phyloP scores from a whole-genome alignment of 2,888 invertebrate genomes.

The Leucophora obtusa region DNA sequence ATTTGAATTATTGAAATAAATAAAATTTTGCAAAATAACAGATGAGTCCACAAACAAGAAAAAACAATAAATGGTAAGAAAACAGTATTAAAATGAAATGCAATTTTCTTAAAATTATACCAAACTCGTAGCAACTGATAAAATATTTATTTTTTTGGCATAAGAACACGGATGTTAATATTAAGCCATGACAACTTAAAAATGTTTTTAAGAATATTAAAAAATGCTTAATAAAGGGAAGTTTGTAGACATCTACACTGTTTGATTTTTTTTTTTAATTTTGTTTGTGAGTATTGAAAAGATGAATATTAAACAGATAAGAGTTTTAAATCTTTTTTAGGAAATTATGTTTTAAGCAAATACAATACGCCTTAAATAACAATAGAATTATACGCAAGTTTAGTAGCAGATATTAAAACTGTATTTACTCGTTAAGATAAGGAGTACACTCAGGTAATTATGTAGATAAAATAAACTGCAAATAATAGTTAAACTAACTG shows the following conservation, averaged over 20 bases:
- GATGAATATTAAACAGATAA: slow-evolving; percentile 9
- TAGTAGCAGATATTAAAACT: slow-evolving; percentile 1
- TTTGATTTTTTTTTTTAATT: not conserved
- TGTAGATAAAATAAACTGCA: no score
- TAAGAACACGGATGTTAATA: not conserved
- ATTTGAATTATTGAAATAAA: slow-evolving; percentile 58
- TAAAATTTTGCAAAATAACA: slow-evolving; percentile 50
- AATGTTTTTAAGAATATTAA: slow-evolving; percentile 3
- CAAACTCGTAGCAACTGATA: slow-evolving; percentile 22
- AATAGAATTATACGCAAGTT: not conserved
- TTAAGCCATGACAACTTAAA: slow-evolving; percentile 23
- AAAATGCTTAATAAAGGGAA: slow-evolving; percentile 5
- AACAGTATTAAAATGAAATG: slow-evolving; percentile 37
- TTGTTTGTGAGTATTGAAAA: not conserved
- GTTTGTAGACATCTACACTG: not conserved
- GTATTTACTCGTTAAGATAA: slow-evolving; percentile 3
- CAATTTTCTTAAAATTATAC: slow-evolving; percentile 37
- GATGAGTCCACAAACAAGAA: slow-evolving; percentile 40
- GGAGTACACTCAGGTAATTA: no score
- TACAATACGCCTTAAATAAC: not conserved
- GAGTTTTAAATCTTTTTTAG: slow-evolving; percentile 18
- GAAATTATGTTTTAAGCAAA: slow-evolving; percentile 26
- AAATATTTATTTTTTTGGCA: not conserved
- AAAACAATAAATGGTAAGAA: no score
- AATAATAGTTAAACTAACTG: no score